Evolutionary conservation across 1,140 invertebrate genomes (phyloP), one percentile per base, ranked within the genome.

Genomic region (Cotesia typhae): DNA sequence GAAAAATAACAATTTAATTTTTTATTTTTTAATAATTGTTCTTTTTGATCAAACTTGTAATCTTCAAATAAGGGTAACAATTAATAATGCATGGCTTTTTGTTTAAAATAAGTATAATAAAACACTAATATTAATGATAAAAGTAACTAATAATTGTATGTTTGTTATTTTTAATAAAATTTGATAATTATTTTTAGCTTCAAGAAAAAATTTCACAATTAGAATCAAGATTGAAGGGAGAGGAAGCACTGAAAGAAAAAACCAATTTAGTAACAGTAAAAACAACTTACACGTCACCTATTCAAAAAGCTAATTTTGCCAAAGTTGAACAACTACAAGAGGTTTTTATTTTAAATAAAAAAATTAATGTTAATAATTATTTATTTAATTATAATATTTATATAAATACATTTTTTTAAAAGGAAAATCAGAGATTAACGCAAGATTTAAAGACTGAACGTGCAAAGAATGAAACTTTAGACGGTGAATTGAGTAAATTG

Each of bases 291-390:
- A 74, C 57, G 65, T 71, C 53, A 52, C 72, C 10, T 63, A 10
- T 53, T 64, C 59, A 59, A 66, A 61, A 64, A 59, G 67, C 7
- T 52, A 79, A 80, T 57, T 28, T 80, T 61, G 35, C 10, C 7
- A 66, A 73, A 47, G 61, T 80, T 69, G 80, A 82, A 74, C 71
- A 84, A 67, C 75, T 83, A 36, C 71, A 81, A 74, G 78, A 85
- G 76, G 83, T 84, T 73, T 72, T 57, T 76, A 14, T 35, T 63
- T 55, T 63, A 47, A 20, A 10, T 35, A 0, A 9, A 36, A 6
- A 63, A 4, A 35, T n/a, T 52, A 7, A 38, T 57, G 57, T n/a
- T 60, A 51, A 5, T 41, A 60, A 59, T 20, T 35, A n/a, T 66
- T 7, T 35, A 14, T 47, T 69, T 52, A 55, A 1, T 61, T 2